These are phyloP conservation scores for Stomorhina lunata DNA, from an alignment of 2,888 invertebrate species.

Conservation along the genomic window DNA sequence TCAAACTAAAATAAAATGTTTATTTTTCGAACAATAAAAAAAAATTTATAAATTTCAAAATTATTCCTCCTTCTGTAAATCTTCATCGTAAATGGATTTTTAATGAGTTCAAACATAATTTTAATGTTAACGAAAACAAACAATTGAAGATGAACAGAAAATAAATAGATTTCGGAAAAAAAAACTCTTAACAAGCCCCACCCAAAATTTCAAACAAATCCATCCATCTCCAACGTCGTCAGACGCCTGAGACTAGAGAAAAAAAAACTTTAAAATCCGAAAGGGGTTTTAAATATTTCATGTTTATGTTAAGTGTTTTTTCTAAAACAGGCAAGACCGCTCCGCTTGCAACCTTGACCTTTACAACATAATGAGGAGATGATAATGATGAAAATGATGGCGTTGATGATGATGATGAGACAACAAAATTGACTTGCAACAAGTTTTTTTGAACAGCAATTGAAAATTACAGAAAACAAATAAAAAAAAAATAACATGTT, in stretches of 20 bases:
- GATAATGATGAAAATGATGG: background rate
- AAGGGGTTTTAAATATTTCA: background rate
- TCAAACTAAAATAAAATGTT: too few relatives aligned
- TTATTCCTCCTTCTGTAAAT: too few relatives aligned
- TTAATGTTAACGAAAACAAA: background rate
- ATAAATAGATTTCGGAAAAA: background rate
- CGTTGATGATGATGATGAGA: constrained; percentile 20
- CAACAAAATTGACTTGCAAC: constrained; percentile 38
- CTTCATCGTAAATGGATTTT: constrained; percentile 12
- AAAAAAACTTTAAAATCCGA: background rate
- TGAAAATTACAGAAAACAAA: background rate
- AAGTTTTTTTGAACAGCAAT: constrained; percentile 33
- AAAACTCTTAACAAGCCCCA: background rate
- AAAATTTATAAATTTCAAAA: too few relatives aligned
- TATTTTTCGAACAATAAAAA: too few relatives aligned
- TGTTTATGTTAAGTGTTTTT: background rate
- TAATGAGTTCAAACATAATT: background rate
- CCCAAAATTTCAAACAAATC: background rate
- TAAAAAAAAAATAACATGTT: constrained; percentile 41
- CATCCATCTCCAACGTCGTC: too few relatives aligned
- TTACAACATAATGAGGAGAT: constrained; percentile 35
- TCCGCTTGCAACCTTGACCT: constrained; percentile 58
- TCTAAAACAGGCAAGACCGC: background rate
- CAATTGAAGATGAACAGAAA: background rate
- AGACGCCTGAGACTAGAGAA: too few relatives aligned